phyloP scores from a whole-genome alignment of 2,113 vertebrate species.

The Patagioenas fasciata region DNA sequence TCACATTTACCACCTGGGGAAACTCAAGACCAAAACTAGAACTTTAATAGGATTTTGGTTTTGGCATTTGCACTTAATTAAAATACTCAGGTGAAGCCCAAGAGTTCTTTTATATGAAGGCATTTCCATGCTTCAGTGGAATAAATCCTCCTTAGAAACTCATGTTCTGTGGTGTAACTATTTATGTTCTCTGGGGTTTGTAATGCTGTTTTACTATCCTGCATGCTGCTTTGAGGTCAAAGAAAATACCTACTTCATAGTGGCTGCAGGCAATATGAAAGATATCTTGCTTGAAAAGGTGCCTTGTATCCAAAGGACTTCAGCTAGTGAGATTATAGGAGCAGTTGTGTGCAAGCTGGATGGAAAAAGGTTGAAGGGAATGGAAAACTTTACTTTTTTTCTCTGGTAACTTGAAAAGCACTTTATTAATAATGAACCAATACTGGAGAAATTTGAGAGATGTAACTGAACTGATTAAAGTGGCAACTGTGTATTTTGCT shows the following conservation, averaged over 20 bases:
- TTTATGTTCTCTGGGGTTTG: not conserved
- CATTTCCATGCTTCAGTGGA: not conserved
- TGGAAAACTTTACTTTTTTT: not conserved
- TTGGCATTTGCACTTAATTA: not conserved
- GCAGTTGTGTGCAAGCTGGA: not conserved
- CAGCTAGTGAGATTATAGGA: not conserved
- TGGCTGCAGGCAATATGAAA: not conserved
- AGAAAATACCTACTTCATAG: accelerated
- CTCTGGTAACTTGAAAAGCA: not conserved
- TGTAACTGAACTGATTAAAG: not conserved
- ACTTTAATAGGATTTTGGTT: not conserved
- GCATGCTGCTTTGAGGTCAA: not conserved
- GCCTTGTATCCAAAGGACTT: not conserved
- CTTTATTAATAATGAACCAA: not conserved
- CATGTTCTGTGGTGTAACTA: not conserved
- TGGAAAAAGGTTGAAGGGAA: not conserved
- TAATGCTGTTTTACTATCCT: not conserved
- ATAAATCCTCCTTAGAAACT: not conserved
- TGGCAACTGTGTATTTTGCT: not conserved
- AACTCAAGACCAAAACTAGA: not conserved
- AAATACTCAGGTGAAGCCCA: not conserved
- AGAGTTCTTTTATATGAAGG: not conserved
- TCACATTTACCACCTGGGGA: not conserved
- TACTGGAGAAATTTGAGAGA: not conserved
- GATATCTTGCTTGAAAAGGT: not conserved